Conservation (phyloP, 2,888 invertebrate genomes). For the Alviniconcha strummeri region DNA sequence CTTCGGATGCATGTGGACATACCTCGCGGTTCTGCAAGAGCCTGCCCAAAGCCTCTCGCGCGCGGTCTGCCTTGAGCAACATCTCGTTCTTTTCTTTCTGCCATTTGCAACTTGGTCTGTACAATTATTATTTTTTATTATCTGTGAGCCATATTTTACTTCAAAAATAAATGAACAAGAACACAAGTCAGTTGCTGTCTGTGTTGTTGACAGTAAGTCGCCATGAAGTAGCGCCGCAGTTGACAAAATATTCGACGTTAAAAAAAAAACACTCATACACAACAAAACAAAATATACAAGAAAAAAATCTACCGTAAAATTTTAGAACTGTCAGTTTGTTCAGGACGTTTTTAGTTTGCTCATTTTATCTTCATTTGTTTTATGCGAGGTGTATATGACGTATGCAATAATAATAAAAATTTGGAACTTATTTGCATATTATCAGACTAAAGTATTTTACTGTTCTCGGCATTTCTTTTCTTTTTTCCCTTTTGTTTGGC, state of each 20-base stretch:
- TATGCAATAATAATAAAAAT: not conserved
- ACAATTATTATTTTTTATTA: too few relatives aligned
- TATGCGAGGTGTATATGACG: not conserved
- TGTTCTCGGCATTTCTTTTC: not conserved
- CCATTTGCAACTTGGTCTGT: not conserved
- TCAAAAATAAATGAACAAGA: too few relatives aligned
- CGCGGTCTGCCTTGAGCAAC: constrained; percentile 11
- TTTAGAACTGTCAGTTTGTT: too few relatives aligned
- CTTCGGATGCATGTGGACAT: too few relatives aligned
- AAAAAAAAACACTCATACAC: not conserved
- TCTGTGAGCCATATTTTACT: too few relatives aligned
- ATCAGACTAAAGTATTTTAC: not conserved
- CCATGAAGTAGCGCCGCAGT: constrained; percentile 21
- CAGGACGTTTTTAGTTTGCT: too few relatives aligned
- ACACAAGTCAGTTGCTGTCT: not conserved
- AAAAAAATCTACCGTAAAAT: not conserved
- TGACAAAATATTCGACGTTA: not conserved
- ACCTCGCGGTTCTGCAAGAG: constrained; percentile 10
- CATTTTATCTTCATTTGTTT: not conserved
- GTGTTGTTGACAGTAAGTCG: constrained; percentile 20
- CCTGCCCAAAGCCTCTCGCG: constrained; percentile 13
- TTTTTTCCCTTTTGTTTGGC: not conserved
- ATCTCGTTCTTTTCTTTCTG: constrained; percentile 24
- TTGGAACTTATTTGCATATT: constrained; percentile 30
- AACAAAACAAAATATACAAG: not conserved